Conservation (phyloP, 2,797 vertebrate genomes). For the Psittacula derbiana region DNA sequence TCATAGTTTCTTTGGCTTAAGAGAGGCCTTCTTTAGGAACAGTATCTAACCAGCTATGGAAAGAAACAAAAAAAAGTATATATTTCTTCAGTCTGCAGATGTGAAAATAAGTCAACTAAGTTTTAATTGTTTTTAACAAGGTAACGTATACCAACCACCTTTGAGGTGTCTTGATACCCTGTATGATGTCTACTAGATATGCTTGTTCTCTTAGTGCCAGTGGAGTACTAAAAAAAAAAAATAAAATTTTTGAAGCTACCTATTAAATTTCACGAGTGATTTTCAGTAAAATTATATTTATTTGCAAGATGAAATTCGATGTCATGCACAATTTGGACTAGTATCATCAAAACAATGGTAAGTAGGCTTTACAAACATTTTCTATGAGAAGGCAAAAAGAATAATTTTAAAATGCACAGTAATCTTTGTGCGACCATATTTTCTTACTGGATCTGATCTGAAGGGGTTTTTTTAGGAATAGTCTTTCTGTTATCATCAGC, state of each 20-base stretch:
- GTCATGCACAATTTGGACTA: not conserved
- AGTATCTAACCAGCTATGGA: not conserved
- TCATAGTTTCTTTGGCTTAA: not conserved
- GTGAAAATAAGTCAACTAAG: not conserved
- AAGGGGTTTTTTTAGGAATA: not conserved
- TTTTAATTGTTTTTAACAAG: not conserved
- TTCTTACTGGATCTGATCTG: not conserved
- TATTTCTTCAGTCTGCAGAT: not conserved
- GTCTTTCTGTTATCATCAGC: not conserved
- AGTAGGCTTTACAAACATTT: not conserved
- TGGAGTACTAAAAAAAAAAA: not conserved
- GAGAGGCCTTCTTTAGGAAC: not conserved
- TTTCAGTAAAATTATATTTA: not conserved
- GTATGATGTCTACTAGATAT: not conserved
- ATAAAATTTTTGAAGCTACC: accelerated
- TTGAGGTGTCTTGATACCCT: not conserved
- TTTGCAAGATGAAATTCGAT: not conserved
- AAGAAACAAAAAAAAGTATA: not conserved
- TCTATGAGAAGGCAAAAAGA: not conserved
- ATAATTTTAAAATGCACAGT: not conserved
- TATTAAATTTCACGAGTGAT: not conserved
- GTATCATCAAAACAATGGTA: not conserved
- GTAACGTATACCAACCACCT: accelerated
- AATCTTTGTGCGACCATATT: not conserved
- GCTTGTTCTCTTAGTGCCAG: not conserved